A percentile compares a stretch with the other conserved stretches of the same genome.
phyloP scores from a whole-genome alignment of 2,113 vertebrate genomes.

The Aspiorhynchus laticeps region DNA sequence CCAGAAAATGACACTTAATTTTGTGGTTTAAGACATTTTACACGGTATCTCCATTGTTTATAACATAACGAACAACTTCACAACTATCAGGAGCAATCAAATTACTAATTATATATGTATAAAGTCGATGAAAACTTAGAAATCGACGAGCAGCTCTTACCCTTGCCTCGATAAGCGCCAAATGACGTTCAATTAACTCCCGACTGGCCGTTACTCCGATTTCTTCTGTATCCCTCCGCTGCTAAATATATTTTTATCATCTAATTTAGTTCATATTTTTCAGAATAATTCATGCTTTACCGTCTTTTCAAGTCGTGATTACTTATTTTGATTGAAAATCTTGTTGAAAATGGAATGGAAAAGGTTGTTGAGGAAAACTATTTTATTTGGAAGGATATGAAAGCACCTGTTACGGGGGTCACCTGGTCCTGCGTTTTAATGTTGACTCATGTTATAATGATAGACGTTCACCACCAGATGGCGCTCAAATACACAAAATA shows the following conservation, averaged over 20 bases:
- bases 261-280: background rate
- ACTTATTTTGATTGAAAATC: background rate
- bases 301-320: background rate
- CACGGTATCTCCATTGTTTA: background rate
- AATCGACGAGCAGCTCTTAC: background rate
- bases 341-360: background rate
- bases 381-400: slow-evolving; percentile 36
- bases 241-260: background rate
- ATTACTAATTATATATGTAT: no score
- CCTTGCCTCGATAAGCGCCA: background rate
- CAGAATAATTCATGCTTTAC: background rate
- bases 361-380: slow-evolving; percentile 9
- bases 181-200: slow-evolving; percentile 19
- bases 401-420: background rate
- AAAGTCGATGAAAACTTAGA: background rate
- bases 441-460: background rate
- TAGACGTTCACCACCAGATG: slow-evolving; percentile 32
- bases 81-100: background rate
- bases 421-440: background rate
- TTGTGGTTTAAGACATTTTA: background rate
- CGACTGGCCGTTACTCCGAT: background rate
- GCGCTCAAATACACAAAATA: slow-evolving; percentile 26
- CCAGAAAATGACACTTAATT: background rate
- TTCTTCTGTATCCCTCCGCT: slow-evolving; percentile 42
- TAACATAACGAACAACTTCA: background rate